phyloP scores from a whole-genome alignment of 92 coral and sea anemone species.

The Porites lobata region DNA sequence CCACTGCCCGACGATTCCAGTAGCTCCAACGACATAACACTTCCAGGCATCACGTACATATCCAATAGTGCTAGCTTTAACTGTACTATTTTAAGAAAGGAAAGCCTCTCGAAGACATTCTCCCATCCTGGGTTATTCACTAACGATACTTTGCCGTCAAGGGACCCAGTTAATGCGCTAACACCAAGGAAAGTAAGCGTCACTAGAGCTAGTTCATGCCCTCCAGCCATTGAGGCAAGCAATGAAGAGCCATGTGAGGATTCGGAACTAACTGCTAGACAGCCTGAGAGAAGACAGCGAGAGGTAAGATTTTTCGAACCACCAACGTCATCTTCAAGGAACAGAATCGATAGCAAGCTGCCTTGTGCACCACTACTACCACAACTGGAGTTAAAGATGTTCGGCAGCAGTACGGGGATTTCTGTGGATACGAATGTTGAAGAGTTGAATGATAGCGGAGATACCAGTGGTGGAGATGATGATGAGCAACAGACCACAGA shows the following conservation, averaged over 20 bases:
- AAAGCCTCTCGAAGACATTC: conserved; percentile 50
- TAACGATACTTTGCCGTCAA: neutral
- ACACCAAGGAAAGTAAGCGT: conserved; percentile 5
- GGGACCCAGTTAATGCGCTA: neutral
- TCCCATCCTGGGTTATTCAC: conserved; percentile 56
- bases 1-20: neutral
- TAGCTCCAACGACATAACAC: neutral
- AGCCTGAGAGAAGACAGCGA: neutral
- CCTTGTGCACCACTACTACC: neutral
- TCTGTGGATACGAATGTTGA: neutral
- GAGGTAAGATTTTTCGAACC: neutral
- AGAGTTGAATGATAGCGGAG: neutral
- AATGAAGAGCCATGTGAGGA: neutral
- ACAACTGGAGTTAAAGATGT: neutral
- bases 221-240: conserved; percentile 26
- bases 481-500: neutral
- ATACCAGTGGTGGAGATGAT: conserved; percentile 1
- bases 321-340: neutral
- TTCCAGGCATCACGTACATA: neutral
- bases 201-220: conserved; percentile 36
- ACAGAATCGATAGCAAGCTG: no score
- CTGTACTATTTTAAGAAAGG: conserved; percentile 23
- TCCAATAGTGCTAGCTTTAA: neutral
- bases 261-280: neutral
- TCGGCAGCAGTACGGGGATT: neutral